Evolutionary conservation across 1,140 invertebrate species (phyloP), one percentile per base, ranked within the genome.

Genomic region (Heliconius himera): DNA sequence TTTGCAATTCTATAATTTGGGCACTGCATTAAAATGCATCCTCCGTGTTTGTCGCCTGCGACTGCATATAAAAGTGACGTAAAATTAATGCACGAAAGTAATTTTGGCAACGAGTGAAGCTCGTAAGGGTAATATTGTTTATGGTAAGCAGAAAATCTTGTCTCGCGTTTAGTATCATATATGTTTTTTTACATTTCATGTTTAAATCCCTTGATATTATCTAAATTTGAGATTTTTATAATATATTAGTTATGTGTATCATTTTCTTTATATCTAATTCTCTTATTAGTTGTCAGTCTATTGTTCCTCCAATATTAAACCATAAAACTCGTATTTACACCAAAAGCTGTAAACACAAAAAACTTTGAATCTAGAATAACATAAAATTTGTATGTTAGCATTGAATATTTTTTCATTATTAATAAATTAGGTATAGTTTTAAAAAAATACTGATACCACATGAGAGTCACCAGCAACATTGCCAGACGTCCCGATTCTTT

Each of bases 111-210:
- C 80, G 80, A 81, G 60, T 78, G 80, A 78, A 77, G 60, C 60
- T 66, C 73, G 66, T 54, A 81, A 77, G 83, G 85, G 85, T 91
- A 88, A 90, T 90, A 91, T 88, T 90, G 87, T 91, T 91, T 90
- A 92, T 91, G 91, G 82, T 91, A 92, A 92, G 90, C 84, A 89
- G 91, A 90, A 89, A 90, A 90, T 92, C 90, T 90, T 92, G 91
- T 91, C 87, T 81, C 84, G 84, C 82, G 82, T 86, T 87, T 87
- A 90, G 86, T 83, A 84, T 88, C 85, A 82, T 85, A 85, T 82
- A 82, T 79, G 60, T 79, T 60, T 71, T 79, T 36, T 77, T 73
- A 82, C 74, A 13, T 66, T 29, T 66, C 29, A 29, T 16, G 60
- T 26, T 29, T 66, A 66, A 66, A 66, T 29, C 60, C n/a, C 26